Evolutionary conservation across 2,797 vertebrate genomes (phyloP).

Genomic region (Sebastolobus altivelis): DNA sequence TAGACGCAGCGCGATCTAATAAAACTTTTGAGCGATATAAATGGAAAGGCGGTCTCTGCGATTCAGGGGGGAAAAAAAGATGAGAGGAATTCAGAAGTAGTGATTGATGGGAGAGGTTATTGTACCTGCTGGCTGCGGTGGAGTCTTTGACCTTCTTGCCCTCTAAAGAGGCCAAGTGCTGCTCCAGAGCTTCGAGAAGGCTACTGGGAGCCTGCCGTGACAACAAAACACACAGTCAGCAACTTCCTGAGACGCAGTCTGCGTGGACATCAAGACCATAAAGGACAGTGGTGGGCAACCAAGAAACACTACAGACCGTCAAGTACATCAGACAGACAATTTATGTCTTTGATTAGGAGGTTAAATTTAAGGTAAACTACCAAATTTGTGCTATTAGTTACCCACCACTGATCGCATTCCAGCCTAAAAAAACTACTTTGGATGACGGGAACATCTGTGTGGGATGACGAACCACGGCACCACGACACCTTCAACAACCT

Average conservation of each 20-base stretch:
- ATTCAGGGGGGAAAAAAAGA: neutral
- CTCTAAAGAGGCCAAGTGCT: conserved; percentile 98
- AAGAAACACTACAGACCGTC: conserved; percentile 38
- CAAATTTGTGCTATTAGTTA: conserved; percentile 44
- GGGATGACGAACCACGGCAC: conserved; percentile 74
- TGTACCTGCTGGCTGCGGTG: conserved; percentile 97
- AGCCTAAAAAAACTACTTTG: conserved; percentile 69
- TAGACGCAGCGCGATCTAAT: neutral
- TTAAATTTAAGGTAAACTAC: conserved; percentile 5
- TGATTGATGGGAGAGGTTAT: conserved; percentile 1
- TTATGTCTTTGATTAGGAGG: conserved; percentile 14
- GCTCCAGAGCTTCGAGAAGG: conserved; percentile 98
- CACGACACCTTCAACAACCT: conserved; percentile 73
- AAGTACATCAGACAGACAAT: conserved; percentile 31
- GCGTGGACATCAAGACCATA: conserved; percentile 54
- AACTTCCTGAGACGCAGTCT: conserved; percentile 22
- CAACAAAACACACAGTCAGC: conserved; percentile 61
- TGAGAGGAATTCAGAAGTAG: neutral
- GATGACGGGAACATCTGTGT: conserved; percentile 73
- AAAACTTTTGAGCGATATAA: neutral
- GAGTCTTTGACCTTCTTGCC: conserved; percentile 99
- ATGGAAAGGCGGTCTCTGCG: neutral
- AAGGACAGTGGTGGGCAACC: conserved; percentile 76
- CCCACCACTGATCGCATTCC: conserved; percentile 79
- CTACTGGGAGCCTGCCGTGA: conserved; percentile 95